phyloP scores from a whole-genome alignment of 64 coral and sea anemone genomes.

The Pocillopora verrucosa region DNA sequence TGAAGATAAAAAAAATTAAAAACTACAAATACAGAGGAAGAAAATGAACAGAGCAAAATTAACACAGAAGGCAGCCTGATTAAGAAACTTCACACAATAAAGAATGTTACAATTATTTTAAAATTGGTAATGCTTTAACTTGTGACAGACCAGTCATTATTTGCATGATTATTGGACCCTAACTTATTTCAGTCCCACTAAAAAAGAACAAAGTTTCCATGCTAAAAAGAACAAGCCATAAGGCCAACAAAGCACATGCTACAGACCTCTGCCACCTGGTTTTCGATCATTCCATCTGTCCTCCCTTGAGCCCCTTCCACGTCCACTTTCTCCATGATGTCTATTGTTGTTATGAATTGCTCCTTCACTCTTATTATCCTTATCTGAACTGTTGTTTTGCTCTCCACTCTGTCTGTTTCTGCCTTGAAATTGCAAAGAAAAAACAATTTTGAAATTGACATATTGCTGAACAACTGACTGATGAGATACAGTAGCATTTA shows the following conservation, averaged over 20 bases:
- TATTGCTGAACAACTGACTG: neutral
- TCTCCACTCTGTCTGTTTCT: conserved; percentile 48
- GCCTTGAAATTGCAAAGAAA: conserved; percentile 8
- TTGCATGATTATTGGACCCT: too few species aligned
- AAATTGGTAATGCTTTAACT: too few species aligned
- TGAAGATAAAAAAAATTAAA: too few species aligned
- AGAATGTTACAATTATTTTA: too few species aligned
- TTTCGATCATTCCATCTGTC: conserved; percentile 78
- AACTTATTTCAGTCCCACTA: too few species aligned
- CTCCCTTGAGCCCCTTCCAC: conserved; percentile 80
- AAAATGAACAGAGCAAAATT: too few species aligned
- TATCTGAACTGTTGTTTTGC: conserved; percentile 40
- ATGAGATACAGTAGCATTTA: neutral
- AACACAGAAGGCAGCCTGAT: too few species aligned
- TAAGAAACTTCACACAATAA: too few species aligned
- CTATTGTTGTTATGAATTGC: conserved; percentile 71
- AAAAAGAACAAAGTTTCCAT: too few species aligned
- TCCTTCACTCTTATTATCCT: conserved; percentile 63
- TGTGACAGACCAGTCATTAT: too few species aligned
- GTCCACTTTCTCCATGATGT: conserved; percentile 66
- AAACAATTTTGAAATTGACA: neutral
- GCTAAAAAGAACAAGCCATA: neutral
- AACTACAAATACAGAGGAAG: too few species aligned
- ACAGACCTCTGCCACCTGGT: conserved; percentile 74
- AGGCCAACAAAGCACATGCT: neutral